Evolutionary conservation across 1,140 invertebrate genomes (phyloP).

Genomic region (Formica selysi): DNA sequence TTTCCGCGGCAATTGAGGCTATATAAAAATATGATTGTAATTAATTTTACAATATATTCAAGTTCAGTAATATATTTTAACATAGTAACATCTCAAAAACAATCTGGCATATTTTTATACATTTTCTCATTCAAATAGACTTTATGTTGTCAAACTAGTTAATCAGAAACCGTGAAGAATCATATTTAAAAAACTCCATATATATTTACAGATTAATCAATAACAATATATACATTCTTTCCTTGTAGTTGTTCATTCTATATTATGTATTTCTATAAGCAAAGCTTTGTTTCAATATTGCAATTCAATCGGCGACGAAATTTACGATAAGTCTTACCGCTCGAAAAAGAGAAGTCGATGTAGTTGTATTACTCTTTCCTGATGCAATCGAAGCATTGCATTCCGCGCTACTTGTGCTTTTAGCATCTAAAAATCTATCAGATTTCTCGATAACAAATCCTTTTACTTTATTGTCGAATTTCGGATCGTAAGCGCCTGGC

Average conservation of each 20-base stretch:
- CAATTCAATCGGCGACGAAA: background rate
- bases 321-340: constrained; percentile 43
- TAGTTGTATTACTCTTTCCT: constrained; percentile 66
- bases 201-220: background rate
- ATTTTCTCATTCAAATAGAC: background rate
- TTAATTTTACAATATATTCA: constrained; percentile 17
- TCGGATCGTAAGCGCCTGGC: constrained; percentile 85
- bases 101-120: background rate
- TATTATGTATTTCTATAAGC: background rate
- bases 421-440: constrained; percentile 82
- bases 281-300: background rate
- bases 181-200: background rate
- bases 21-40: constrained; percentile 36
- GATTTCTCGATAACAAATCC: constrained; percentile 80
- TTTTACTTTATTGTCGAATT: constrained; percentile 82
- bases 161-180: background rate
- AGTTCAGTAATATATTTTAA: background rate
- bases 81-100: background rate
- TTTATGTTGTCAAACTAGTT: background rate
- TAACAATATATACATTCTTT: background rate
- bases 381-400: constrained; percentile 76
- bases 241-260: background rate
- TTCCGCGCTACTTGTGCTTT: constrained; percentile 78
- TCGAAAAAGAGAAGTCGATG: constrained; percentile 30
- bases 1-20: constrained; percentile 81